These are phyloP conservation scores for Megalonaias nervosa DNA, from an alignment of 1,140 invertebrate species.

Conservation along the genomic window DNA sequence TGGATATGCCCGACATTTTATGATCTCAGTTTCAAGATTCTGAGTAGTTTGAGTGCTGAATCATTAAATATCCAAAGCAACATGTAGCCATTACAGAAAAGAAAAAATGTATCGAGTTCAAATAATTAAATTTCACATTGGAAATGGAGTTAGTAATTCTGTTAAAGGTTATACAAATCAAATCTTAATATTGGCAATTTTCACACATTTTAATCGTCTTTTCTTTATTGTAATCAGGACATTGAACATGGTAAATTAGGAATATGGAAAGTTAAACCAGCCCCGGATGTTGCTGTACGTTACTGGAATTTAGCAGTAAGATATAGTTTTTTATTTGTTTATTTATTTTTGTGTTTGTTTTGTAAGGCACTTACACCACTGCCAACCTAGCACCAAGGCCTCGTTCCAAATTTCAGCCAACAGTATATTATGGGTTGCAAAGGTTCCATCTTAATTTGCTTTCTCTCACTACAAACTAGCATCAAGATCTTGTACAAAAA, in stretches of 20 bases:
- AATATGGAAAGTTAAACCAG: constrained; percentile 64
- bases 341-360: no score
- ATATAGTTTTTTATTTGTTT: not conserved
- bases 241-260: constrained; percentile 53
- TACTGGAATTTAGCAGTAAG: constrained; percentile 70
- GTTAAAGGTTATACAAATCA: not conserved
- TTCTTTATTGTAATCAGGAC: constrained; percentile 43
- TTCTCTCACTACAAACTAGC: no score
- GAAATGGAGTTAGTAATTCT: not conserved
- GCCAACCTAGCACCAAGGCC: no score
- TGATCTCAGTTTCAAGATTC: no score
- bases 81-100: not conserved
- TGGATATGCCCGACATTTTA: no score
- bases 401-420: no score
- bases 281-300: constrained; percentile 64
- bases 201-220: not conserved
- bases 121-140: not conserved
- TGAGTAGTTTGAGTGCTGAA: not conserved
- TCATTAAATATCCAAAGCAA: not conserved
- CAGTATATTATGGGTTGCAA: no score
- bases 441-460: no score
- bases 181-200: not conserved
- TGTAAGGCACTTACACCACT: no score
- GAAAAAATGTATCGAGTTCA: not conserved
- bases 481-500: no score